Conservation (phyloP, 2,888 invertebrate species). For the Phania funesta region DNA sequence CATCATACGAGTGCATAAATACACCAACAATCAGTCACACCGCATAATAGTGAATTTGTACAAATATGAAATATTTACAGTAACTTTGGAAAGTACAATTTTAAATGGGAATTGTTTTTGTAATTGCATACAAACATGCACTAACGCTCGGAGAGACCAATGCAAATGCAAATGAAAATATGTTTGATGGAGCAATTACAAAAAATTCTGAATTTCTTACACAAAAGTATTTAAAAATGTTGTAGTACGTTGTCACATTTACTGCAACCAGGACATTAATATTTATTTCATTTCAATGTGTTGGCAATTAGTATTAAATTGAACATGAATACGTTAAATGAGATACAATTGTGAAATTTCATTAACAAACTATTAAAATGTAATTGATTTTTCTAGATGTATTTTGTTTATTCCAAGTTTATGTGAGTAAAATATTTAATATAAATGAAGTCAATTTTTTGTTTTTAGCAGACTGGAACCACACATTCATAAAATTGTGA, state of each 20-base stretch:
- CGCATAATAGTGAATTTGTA: constrained; percentile 7
- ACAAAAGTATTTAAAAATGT: constrained; percentile 35
- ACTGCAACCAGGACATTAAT: constrained; percentile 47
- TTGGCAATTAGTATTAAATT: constrained; percentile 40
- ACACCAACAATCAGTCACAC: no score
- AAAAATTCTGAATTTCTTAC: constrained; percentile 38
- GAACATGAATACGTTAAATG: constrained; percentile 10
- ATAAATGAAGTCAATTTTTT: no score
- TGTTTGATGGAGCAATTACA: background rate
- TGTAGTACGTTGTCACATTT: constrained; percentile 44
- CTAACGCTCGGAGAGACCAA: constrained; percentile 2
- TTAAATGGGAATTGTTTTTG: constrained; percentile 20
- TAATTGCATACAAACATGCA: constrained; percentile 1
- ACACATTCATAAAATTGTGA: no score
- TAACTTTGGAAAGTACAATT: constrained; percentile 38
- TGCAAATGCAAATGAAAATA: background rate
- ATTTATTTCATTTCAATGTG: constrained; percentile 58
- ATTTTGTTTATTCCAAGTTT: background rate
- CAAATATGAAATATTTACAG: constrained; percentile 35
- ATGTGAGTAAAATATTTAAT: no score
- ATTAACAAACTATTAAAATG: constrained; percentile 51
- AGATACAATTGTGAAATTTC: constrained; percentile 11
- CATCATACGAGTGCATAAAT: background rate
- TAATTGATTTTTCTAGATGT: background rate
- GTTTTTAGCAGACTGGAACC: no score